Evolutionary conservation across 1,140 invertebrate species (phyloP).

Genomic region (Hylaeus volcanicus): DNA sequence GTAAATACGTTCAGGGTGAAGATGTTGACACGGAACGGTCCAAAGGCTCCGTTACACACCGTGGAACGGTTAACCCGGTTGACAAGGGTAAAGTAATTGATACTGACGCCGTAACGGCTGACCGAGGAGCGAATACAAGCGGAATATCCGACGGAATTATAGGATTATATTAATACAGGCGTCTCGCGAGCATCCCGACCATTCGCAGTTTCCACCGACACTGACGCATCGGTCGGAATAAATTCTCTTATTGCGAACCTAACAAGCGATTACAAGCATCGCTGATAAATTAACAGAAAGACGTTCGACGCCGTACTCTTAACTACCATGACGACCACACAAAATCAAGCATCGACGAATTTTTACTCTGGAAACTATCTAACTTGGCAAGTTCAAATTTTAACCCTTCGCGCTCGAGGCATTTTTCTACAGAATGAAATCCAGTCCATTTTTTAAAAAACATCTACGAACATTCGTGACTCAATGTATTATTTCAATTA

Average conservation of each 20-base stretch:
- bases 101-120: conserved; percentile 33
- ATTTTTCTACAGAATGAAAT: too few species aligned
- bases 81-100: conserved; percentile 54
- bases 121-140: conserved; percentile 15
- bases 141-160: conserved; percentile 40
- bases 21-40: conserved; percentile 24
- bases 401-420: too few species aligned
- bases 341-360: too few species aligned
- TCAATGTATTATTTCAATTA: too few species aligned
- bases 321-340: too few species aligned
- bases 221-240: not conserved
- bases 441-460: too few species aligned
- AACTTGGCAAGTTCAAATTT: too few species aligned
- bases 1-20: not conserved
- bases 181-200: not conserved
- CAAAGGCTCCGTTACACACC: not conserved
- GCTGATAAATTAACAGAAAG: not conserved
- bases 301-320: too few species aligned
- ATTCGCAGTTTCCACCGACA: not conserved
- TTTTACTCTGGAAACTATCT: too few species aligned
- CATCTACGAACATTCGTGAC: too few species aligned
- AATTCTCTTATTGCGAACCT: conserved; percentile 5
- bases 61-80: conserved; percentile 25
- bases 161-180: conserved; percentile 44
- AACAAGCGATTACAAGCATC: not conserved